These are phyloP conservation scores for Colistium nudipinnis DNA, from an alignment of 2,113 vertebrate species.

Conservation along the genomic window DNA sequence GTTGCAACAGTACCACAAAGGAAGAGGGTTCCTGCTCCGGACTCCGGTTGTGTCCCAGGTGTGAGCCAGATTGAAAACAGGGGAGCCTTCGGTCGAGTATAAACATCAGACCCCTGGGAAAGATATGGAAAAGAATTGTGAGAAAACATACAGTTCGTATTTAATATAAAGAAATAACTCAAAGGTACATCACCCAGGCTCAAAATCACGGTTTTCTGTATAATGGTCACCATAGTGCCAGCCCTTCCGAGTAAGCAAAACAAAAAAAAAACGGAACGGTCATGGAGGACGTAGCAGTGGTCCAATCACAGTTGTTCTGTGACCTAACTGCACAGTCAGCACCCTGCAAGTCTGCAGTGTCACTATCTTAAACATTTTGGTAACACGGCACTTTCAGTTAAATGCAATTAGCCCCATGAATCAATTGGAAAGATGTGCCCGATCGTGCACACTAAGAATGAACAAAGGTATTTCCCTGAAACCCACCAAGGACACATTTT, in stretches of 20 bases:
- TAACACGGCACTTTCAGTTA: conserved; percentile 67
- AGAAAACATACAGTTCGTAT: background rate
- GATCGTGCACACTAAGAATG: background rate
- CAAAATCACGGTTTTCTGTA: background rate
- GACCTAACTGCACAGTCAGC: conserved; percentile 75
- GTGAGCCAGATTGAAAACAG: background rate
- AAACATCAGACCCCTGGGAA: background rate
- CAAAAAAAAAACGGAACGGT: conserved; percentile 24
- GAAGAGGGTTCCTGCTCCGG: too few species aligned
- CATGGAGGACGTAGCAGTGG: conserved; percentile 64
- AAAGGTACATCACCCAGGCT: background rate
- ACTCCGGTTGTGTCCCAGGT: too few species aligned
- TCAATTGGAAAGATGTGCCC: background rate
- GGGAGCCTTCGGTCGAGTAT: too few species aligned
- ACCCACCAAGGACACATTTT: background rate
- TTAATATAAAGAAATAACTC: background rate
- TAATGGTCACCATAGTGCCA: conserved; percentile 26
- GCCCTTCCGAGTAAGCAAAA: conserved; percentile 54
- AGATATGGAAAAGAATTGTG: background rate
- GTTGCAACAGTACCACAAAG: too few species aligned
- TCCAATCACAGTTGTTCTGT: conserved; percentile 63
- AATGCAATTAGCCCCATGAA: conserved; percentile 60
- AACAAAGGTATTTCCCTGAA: too few species aligned
- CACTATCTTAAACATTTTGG: conserved; percentile 64
- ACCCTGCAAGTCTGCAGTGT: conserved; percentile 61